Percentiles rank a stretch among this genome's conserved stretches.
phyloP scores from a whole-genome alignment of 2,113 vertebrate species.

The Mesoclemmys tuberculata region DNA sequence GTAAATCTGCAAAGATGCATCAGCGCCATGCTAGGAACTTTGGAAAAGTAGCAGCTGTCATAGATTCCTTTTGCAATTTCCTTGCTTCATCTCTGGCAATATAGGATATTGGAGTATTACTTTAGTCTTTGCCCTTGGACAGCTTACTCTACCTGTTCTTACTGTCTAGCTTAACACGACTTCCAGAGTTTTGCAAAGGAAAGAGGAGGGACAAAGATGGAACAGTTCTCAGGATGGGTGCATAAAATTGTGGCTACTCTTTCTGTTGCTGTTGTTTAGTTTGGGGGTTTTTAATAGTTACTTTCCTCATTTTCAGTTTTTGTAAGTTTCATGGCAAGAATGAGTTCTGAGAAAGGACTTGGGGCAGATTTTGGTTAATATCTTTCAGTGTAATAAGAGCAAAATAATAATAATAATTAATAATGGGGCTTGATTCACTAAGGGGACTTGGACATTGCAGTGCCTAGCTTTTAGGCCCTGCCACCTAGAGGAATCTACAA shows the following conservation, averaged over 20 bases:
- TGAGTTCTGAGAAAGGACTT: neutral
- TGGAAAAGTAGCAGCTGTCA: neutral
- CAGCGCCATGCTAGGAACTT: neutral
- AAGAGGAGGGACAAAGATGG: neutral
- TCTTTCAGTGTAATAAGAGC: neutral
- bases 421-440: too few species aligned
- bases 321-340: neutral
- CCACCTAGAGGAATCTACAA: too few species aligned
- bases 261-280: neutral
- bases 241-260: neutral
- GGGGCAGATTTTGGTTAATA: neutral
- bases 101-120: neutral
- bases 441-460: too few species aligned
- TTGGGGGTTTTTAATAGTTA: neutral
- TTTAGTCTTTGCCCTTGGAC: neutral
- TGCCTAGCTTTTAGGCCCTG: too few species aligned
- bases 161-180: neutral
- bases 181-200: neutral
- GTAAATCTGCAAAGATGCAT: neutral
- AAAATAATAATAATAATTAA: neutral
- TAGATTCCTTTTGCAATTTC: neutral
- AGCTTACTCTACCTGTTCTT: neutral
- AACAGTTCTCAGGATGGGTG: neutral
- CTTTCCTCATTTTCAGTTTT: neutral
- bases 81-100: neutral